Evolutionary conservation across 2,888 invertebrate genomes (phyloP).

Genomic region (Sinodicranocentrus sp.): DNA sequence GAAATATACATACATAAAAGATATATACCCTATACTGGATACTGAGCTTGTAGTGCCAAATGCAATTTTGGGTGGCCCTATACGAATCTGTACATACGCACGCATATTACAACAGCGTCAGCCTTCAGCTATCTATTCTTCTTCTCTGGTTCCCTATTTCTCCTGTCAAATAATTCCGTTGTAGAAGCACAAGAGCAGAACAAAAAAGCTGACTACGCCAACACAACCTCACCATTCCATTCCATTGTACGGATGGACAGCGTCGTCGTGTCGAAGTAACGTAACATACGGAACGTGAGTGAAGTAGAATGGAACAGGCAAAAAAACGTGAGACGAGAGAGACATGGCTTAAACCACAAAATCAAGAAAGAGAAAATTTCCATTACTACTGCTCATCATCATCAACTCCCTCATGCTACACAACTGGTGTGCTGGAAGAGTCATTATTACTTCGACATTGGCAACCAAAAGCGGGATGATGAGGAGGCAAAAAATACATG

Average conservation of each 20-base stretch:
- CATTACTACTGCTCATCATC: no score
- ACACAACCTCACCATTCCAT: no score
- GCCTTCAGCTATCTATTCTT: not conserved
- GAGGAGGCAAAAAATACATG: no score
- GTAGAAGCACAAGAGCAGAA: not conserved
- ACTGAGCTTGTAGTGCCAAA: not conserved
- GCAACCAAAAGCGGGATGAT: no score
- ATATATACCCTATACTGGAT: no score
- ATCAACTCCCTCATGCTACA: no score
- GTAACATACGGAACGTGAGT: not conserved
- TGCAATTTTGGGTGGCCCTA: constrained; percentile 11
- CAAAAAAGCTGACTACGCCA: not conserved
- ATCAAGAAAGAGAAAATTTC: constrained; percentile 7
- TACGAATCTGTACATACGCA: not conserved
- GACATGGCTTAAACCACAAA: not conserved
- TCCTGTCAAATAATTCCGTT: constrained; percentile 17
- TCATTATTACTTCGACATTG: no score
- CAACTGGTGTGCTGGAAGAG: no score
- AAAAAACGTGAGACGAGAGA: not conserved
- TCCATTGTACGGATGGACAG: not conserved
- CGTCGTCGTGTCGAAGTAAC: not conserved
- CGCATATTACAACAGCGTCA: not conserved
- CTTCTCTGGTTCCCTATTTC: not conserved
- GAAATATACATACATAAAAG: no score
- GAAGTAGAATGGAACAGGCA: constrained; percentile 3